Conservation (phyloP, 2,113 vertebrate genomes). For the Mormoops blainvillei region DNA sequence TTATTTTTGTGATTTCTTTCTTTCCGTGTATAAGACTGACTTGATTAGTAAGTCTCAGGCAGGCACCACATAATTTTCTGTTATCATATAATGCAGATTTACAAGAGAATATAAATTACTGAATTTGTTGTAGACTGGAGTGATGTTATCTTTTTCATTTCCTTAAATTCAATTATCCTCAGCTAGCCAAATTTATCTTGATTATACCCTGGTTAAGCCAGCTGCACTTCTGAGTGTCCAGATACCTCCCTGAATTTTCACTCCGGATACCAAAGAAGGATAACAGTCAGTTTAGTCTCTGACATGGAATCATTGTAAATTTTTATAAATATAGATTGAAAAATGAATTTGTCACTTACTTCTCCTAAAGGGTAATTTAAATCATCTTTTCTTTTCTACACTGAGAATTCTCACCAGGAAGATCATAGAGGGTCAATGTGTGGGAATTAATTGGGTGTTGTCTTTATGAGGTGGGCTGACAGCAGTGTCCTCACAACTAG, state of each 20-base stretch:
- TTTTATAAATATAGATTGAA: neutral
- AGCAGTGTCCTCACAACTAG: neutral
- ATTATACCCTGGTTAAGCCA: neutral
- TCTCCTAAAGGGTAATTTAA: neutral
- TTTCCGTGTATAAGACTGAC: neutral
- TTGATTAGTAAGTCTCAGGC: neutral
- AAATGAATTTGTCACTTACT: neutral
- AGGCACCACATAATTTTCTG: neutral
- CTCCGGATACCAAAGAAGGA: neutral
- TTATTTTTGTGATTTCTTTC: neutral
- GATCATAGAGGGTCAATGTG: neutral
- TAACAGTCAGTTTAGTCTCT: neutral
- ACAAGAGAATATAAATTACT: slow-evolving; percentile 40
- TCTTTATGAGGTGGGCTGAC: neutral
- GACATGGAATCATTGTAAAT: neutral
- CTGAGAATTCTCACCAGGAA: neutral
- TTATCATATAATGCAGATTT: slow-evolving; percentile 1
- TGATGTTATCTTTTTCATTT: slow-evolving; percentile 17
- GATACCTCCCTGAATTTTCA: neutral
- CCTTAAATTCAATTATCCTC: slow-evolving; percentile 26
- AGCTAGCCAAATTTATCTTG: neutral
- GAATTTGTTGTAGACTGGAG: neutral
- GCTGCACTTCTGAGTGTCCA: neutral
- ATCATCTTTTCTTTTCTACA: neutral
- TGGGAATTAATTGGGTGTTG: neutral